Base-by-base conservation (phyloP, 2,888 invertebrate species). In the Erynnis tages region DNA sequence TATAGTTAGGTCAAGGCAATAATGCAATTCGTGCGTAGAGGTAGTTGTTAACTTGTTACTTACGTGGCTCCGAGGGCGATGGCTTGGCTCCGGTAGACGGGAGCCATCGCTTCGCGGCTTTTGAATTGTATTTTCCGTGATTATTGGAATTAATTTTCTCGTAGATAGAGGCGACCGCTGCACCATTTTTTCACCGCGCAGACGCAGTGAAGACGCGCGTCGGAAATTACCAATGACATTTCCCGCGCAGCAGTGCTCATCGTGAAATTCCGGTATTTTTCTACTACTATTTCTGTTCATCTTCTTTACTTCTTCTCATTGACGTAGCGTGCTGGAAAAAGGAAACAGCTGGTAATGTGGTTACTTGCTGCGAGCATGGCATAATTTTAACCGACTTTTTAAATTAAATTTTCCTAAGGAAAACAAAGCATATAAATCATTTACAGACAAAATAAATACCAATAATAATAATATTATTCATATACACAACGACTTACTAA, bases 161-260 rank as follows among this genome's bases (percentile, higher is more conserved):
- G 82, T 86, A 76, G 80, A 79, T 73, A 86, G 76, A 70, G 88
- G 90, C 71, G 91, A 90, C 59, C 89, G 88, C 69, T 86, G 89
- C 83, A 87, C 81, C 84, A 89, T 89, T 80, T 90, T 87, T 83
- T 92, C 92, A 70, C 92, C 92, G 80, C 93, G 93, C 91, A 93
- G 74, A 71, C 93, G 92, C 91, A 93, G 77, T 76, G 93, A 93
- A 53, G 90, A 88, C 65, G 93, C 91, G 74, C 93, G 92, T 59
- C 91, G 91, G 76, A 94, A 91, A 69, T 85, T 79, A 69, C 90
- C 76, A 74, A 82, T 80, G 85, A 82, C 77, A 83, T 87, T 85
- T 73, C 82, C 84, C 77, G 88, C 80, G 81, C 89, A 87, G 75
- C 82, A 89, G 66, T 82, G 80, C 64, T 87, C 88, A 78, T 88